phyloP scores from a whole-genome alignment of 2,888 invertebrate genomes.

The Chaetoderma sp. region DNA sequence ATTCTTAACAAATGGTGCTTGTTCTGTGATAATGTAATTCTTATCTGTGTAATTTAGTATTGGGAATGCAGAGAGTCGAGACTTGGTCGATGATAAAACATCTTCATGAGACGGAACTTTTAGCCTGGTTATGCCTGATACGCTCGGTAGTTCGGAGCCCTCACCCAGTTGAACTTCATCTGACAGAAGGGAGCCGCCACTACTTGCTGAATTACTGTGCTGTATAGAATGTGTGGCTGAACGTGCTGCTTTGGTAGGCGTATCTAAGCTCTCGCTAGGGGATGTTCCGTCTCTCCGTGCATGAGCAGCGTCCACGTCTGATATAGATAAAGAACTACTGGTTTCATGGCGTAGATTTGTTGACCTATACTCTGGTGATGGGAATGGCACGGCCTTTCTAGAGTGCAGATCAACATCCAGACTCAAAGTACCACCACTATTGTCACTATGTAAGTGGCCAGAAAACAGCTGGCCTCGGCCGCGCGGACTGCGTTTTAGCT shows the following conservation, averaged over 20 bases:
- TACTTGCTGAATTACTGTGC: not conserved
- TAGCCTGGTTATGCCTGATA: not conserved
- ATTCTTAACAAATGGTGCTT: constrained; percentile 16
- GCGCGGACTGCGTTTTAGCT: constrained; percentile 46
- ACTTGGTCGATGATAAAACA: not conserved
- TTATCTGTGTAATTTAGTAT: not conserved
- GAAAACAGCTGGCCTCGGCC: no score
- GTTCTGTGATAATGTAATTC: not conserved
- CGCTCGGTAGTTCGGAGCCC: constrained; percentile 1
- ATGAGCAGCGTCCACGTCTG: no score
- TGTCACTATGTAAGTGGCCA: no score
- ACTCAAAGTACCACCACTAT: no score
- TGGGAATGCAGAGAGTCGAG: not conserved
- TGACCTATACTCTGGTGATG: constrained; percentile 15
- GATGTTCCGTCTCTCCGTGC: no score
- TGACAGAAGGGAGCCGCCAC: not conserved
- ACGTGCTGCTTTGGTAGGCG: constrained; percentile 25
- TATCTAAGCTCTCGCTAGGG: no score
- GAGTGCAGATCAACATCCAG: no score
- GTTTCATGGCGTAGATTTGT: no score
- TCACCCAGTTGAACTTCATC: constrained; percentile 3
- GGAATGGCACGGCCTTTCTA: no score
- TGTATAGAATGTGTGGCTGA: constrained; percentile 1
- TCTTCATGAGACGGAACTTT: not conserved
- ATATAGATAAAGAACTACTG: no score